Evolutionary conservation across 2,113 vertebrate species (phyloP), one percentile per base, ranked within the genome.

Genomic region (Chamaetylas fuelleborni): DNA sequence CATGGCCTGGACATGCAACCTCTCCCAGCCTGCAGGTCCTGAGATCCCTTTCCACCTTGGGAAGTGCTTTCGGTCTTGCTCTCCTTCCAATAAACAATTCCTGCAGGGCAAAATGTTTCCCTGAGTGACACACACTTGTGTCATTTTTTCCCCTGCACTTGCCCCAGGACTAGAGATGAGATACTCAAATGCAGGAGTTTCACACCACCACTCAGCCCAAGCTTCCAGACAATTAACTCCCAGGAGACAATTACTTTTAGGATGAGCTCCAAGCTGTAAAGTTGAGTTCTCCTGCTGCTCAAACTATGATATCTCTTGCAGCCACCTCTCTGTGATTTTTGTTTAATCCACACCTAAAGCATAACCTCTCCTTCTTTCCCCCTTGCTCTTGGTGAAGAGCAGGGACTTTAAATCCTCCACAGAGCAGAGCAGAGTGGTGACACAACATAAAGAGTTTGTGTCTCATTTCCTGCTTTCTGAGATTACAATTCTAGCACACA

Each of bases 1-100:
- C 66, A 60, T 1, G 2, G 24, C n/a, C 48, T 7, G 1, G 51
- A 47, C 9, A 2, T 2, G 0, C 33, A 31, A 51, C 34, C 8
- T 70, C 33, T n/a, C 29, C 34, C 0, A 1, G 7, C 34, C 47
- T 76, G 83, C 34, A 42, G 26, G 13, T 42, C 31, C 61, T 7
- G 9, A 53, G 66, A 48, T 24, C 22, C 47, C 66, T 53, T 69
- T 64, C 61, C 36, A 57, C 15, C 25, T 43, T 33, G 33, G 18
- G 43, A 71, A 60, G 34, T 28, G n/a, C 16, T 88, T 88, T 90
- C 23, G 9, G 7, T 56, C 67, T 79, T 34, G 14, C 18, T 80
- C 2, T 2, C n/a, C 19, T 90, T 82, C 34, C 29, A 88, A 80
- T 28, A 82, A 85, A 56, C 40, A 80, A 31, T 76, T 64, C 45